Base-by-base conservation (phyloP, 2,113 vertebrate species). In the Ardeotis arabs region DNA sequence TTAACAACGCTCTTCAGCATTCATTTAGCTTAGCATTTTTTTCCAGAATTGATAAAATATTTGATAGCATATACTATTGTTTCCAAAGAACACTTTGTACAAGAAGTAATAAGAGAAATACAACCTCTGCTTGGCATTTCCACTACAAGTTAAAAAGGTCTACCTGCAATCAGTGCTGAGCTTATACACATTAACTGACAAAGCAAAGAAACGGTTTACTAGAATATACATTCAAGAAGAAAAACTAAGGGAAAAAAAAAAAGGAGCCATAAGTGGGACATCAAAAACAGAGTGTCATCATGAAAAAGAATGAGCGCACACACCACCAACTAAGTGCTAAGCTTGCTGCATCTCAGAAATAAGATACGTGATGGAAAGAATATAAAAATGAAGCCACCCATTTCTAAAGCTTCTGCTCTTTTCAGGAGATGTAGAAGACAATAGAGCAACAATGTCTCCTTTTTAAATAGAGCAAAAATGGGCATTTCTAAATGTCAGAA, bases 31-130 rank as follows among this genome's bases (percentile, higher is more conserved):
- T 58, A 53, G 41, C 50, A 60, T 64, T 64, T 81, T 68, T 78
- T 82, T 80, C 83, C 89, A 96, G 81, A 97, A 88, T 58, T 67
- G 62, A 75, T 85, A 91, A 93, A 96, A 93, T 87, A 97, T 96
- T 96, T 97, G 95, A 95, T 80, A 94, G 63, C 72, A 92, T 93
- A 95, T 87, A 97, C 89, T 93, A 98, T 87, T 91, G 75, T 89
- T 94, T 86, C 90, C 84, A 82, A 92, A 97, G 89, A 95, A 96
- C 80, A 95, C 90, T 96, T 75, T 78, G 68, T 95, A 90, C n/a
- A 95, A 93, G 83, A 64, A 90, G 64, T 85, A 97, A 41, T 78
- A 93, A 89, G 62, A 93, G 58, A 87, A 96, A 94, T 23, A 55
- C 4, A 69, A 89, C 15, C 31, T 37, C 20, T 47, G 8, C 31